Base-by-base conservation (phyloP, 2,797 vertebrate species). In the Pseudomugil gertrudae region DNA sequence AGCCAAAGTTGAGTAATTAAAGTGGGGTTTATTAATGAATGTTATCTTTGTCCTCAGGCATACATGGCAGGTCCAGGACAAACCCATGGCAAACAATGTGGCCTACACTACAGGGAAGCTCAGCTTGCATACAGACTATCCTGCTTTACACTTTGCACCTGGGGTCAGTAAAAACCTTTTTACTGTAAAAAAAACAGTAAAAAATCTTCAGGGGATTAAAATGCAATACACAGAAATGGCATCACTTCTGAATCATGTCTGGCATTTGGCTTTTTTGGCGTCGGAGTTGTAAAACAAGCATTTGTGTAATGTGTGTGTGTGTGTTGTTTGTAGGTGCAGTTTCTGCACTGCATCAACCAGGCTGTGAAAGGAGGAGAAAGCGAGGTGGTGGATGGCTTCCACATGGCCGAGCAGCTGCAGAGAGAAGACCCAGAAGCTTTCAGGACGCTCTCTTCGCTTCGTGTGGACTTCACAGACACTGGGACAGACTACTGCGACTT, bases 1-100 rank as follows among this genome's bases (percentile, higher is more conserved):
- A 78, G 77, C 64, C 48, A 50, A 56, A 73, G 66, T 72, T 63
- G 73, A 81, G 79, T 80, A 57, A 80, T 80, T 77, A 67, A 65
- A 50, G 48, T 52, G 45, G 33, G 55, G 71, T 63, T 69, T 58
- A 72, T 80, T 77, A 69, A 77, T 70, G 56, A 71, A 55, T 70
- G 52, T 71, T 68, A 57, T 81, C 78, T 67, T 53, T 78, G 66
- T 85, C 81, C 72, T 30, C 92, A 99, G 98, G 81, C 95, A 95
- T 74, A 98, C 96, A 24, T 99, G 96, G 95, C 96, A 98, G 90
- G 97, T 98, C 66, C 94, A 95, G 92, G 96, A 98, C 90, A 99
- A 98, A 88, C 64, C 84, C 24, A 90, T 94, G 80, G 96, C 97
- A 23, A 98, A 97, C 92, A 99, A 98, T 0, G 94, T 98, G 27